Conservation (phyloP, 1,140 invertebrate genomes). For the Lycorma delicatula region DNA sequence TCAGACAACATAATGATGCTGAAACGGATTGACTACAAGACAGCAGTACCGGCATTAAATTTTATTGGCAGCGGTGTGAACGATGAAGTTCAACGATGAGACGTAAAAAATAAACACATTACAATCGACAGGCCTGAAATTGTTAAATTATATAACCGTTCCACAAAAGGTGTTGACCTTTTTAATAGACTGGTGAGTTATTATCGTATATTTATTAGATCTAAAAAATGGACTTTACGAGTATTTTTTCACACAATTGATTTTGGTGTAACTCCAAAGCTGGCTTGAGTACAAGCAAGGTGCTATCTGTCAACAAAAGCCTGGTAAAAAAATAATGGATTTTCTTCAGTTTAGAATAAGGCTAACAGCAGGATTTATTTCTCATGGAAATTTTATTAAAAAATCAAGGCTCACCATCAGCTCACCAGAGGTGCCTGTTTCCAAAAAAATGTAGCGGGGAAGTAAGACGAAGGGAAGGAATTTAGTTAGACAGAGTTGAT, state of each 20-base stretch:
- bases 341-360: neutral
- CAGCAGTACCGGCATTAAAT: constrained; percentile 37
- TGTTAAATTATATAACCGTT: constrained; percentile 33
- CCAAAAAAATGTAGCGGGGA: too few relatives aligned
- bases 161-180: constrained; percentile 37
- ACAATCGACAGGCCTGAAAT: constrained; percentile 27
- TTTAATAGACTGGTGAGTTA: constrained; percentile 25
- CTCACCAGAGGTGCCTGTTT: too few relatives aligned
- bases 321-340: neutral
- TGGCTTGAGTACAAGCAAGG: constrained; percentile 31
- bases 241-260: constrained; percentile 32
- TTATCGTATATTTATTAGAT: constrained; percentile 30
- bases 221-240: constrained; percentile 33
- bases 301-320: neutral
- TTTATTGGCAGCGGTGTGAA: constrained; percentile 36
- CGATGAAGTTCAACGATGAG: constrained; percentile 34
- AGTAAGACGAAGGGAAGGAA: too few relatives aligned
- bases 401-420: too few relatives aligned
- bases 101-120: too few relatives aligned
- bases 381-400: too few relatives aligned
- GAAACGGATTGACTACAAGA: constrained; percentile 38
- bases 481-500: too few relatives aligned
- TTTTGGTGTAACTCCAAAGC: constrained; percentile 24
- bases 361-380: too few relatives aligned
- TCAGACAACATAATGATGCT: constrained; percentile 33